phyloP scores from a whole-genome alignment of 92 coral and sea anemone genomes.

The Heteractis magnifica region DNA sequence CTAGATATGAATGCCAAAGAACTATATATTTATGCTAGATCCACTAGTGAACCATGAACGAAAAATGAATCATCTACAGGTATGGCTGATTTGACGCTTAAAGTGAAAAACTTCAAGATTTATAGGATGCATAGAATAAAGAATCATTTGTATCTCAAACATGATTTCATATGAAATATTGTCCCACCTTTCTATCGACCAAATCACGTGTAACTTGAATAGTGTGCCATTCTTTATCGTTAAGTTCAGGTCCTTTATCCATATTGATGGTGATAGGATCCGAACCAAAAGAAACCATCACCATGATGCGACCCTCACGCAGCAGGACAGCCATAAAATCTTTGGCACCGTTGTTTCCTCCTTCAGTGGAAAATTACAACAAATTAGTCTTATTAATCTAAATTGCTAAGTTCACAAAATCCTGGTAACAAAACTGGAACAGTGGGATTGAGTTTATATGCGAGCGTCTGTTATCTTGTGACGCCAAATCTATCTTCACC shows the following conservation, averaged over 20 bases:
- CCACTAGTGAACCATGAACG: too few relatives aligned
- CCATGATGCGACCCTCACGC: slow-evolving; percentile 62
- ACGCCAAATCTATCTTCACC: too few relatives aligned
- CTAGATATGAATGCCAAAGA: too few relatives aligned
- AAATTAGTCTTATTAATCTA: neutral
- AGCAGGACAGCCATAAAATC: slow-evolving; percentile 80
- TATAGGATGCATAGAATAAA: too few relatives aligned
- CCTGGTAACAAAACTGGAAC: too few relatives aligned
- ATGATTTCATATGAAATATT: neutral
- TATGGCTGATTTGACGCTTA: too few relatives aligned
- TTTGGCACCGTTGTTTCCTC: slow-evolving; percentile 78
- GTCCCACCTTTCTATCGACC: slow-evolving; percentile 31
- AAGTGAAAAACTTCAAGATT: too few relatives aligned
- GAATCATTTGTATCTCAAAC: too few relatives aligned
- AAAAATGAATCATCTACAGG: too few relatives aligned
- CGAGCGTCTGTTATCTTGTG: too few relatives aligned
- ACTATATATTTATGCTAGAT: too few relatives aligned
- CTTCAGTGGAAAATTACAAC: slow-evolving; percentile 9
- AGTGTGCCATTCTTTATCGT: slow-evolving; percentile 72
- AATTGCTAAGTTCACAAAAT: neutral
- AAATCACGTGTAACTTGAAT: slow-evolving; percentile 58
- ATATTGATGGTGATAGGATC: slow-evolving; percentile 57
- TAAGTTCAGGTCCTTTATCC: slow-evolving; percentile 52
- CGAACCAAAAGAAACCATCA: slow-evolving; percentile 73
- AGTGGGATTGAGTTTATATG: too few relatives aligned